A percentile compares a stretch with the other conserved stretches of the same genome.
These are phyloP conservation scores for Scytalopus superciliaris DNA, from an alignment of 2,113 vertebrate species.

Conservation along the genomic window DNA sequence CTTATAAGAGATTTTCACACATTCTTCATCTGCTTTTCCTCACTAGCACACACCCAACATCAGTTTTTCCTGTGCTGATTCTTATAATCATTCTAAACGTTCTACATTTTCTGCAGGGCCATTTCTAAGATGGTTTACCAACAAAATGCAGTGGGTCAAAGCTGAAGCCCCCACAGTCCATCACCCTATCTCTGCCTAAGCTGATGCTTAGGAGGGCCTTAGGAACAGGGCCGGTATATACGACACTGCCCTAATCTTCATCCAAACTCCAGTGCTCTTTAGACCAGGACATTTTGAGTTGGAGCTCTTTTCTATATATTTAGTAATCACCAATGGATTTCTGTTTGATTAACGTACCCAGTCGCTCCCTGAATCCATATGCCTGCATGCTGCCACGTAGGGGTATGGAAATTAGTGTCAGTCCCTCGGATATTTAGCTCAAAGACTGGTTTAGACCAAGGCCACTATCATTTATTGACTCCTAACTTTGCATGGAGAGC, in stretches of 20 bases:
- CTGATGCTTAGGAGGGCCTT: not conserved
- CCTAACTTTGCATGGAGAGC: not conserved
- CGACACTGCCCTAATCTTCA: not conserved
- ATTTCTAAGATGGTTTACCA: not conserved
- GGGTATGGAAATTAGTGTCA: not conserved
- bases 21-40: not conserved
- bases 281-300: not conserved
- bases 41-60: not conserved
- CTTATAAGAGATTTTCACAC: not conserved
- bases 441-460: not conserved
- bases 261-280: not conserved
- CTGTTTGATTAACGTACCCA: not conserved
- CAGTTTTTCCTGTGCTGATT: not conserved
- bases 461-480: not conserved
- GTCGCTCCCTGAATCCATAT: not conserved
- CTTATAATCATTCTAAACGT: not conserved
- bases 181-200: not conserved
- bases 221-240: not conserved
- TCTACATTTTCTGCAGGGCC: not conserved
- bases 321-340: not conserved
- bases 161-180: not conserved
- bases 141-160: not conserved
- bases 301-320: not conserved
- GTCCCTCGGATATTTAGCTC: not conserved
- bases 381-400: not conserved